Evolutionary conservation across 2,888 invertebrate species (phyloP).

Genomic region (Glomeris marginata): DNA sequence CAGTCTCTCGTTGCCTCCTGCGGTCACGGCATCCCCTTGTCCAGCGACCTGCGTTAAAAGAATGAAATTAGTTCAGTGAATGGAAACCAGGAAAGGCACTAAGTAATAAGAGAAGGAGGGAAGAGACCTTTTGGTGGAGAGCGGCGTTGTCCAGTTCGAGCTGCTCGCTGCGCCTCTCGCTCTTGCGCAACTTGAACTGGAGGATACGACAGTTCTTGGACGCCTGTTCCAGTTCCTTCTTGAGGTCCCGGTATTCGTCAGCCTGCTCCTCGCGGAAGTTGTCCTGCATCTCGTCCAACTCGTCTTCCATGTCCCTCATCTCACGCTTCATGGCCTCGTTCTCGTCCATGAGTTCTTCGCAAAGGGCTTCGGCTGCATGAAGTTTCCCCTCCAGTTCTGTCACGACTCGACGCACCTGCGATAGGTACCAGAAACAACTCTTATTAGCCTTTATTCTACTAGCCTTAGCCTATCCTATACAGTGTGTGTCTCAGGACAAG

Average conservation of each 20-base stretch:
- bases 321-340: constrained; percentile 90
- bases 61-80: too few relatives aligned
- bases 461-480: too few relatives aligned
- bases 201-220: constrained; percentile 96
- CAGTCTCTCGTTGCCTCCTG: too few relatives aligned
- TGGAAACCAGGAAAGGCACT: too few relatives aligned
- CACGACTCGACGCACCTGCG: constrained; percentile 38
- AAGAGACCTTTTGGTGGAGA: too few relatives aligned
- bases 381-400: constrained; percentile 68
- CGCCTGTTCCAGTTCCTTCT: constrained; percentile 89
- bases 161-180: constrained; percentile 61
- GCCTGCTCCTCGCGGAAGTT: constrained; percentile 94
- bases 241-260: constrained; percentile 83
- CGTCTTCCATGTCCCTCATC: constrained; percentile 80
- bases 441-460: too few relatives aligned
- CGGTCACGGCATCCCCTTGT: too few relatives aligned
- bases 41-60: too few relatives aligned
- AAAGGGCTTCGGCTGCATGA: constrained; percentile 74
- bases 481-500: too few relatives aligned
- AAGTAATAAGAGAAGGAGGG: too few relatives aligned
- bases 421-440: too few relatives aligned
- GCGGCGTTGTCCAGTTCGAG: constrained; percentile 39
- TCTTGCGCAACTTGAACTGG: constrained; percentile 93
- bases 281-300: constrained; percentile 98
- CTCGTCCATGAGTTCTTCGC: constrained; percentile 89